A percentile compares a stretch with the other conserved stretches of the same genome.
Conservation (phyloP, 30 jellyfish, hydroid and myxozoan species). For the Aurelia sp. region DNA sequence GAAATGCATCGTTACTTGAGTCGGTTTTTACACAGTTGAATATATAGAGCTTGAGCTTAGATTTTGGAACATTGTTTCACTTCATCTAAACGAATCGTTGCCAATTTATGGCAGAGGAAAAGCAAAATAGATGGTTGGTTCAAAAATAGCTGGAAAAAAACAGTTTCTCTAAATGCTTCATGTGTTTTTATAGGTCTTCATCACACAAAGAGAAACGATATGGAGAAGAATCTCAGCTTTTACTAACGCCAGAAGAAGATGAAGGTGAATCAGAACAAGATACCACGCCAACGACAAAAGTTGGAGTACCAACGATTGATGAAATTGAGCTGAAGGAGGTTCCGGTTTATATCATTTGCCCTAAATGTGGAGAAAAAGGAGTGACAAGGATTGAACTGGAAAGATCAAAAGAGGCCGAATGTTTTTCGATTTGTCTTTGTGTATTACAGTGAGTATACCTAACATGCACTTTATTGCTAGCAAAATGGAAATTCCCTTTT, state of each 20-base stretch:
- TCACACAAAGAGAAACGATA: conserved; percentile 42
- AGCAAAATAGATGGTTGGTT: no score
- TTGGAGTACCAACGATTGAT: conserved; percentile 82
- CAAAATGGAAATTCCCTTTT: no score
- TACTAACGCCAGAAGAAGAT: conserved; percentile 21
- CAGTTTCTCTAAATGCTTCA: not conserved
- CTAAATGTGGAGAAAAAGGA: conserved; percentile 75
- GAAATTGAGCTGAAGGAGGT: conserved; percentile 78
- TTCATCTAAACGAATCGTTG: no score
- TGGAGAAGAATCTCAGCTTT: conserved; percentile 39
- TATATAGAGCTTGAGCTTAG: no score
- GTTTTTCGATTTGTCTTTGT: conserved; percentile 57
- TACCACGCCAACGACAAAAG: conserved; percentile 3
- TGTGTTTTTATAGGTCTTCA: conserved; percentile 9
- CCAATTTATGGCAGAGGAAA: no score
- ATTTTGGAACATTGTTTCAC: no score
- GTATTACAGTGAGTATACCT: conserved; percentile 60
- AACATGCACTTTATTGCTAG: not conserved
- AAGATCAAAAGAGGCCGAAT: conserved; percentile 64
- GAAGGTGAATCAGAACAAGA: conserved; percentile 33
- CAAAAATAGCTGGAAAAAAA: no score
- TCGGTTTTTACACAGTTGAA: no score
- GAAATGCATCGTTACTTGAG: no score
- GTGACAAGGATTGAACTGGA: conserved; percentile 77
- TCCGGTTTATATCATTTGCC: conserved; percentile 84